Evolutionary conservation across 2,888 invertebrate species (phyloP).

Genomic region (Macrophya alboannulata): DNA sequence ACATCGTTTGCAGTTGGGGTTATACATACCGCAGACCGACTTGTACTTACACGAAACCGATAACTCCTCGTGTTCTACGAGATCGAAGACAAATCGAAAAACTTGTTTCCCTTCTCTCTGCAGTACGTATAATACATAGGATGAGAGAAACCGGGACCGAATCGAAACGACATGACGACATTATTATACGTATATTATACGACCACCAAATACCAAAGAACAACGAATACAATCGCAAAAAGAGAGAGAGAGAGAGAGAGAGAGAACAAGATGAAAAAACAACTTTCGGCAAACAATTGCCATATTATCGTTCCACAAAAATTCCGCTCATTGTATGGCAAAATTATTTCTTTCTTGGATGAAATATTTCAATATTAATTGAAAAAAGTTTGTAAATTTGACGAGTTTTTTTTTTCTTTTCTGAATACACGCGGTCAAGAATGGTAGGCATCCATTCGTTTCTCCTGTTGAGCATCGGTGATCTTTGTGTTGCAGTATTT

Average conservation of each 20-base stretch:
- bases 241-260: not conserved
- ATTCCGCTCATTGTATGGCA: not conserved
- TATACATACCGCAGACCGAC: not conserved
- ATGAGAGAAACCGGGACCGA: not conserved
- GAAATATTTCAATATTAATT: not conserved
- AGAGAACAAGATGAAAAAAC: no score
- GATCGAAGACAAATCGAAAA: constrained; percentile 33
- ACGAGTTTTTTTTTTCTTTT: not conserved
- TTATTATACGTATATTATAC: not conserved
- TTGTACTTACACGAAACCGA: constrained; percentile 15
- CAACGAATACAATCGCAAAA: not conserved
- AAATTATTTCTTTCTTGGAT: not conserved
- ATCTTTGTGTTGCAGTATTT: not conserved
- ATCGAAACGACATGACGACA: not conserved
- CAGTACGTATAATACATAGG: not conserved
- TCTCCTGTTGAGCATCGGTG: no score
- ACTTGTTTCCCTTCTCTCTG: not conserved
- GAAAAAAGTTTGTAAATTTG: not conserved
- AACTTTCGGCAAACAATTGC: not conserved
- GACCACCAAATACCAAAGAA: not conserved
- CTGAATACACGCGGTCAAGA: no score
- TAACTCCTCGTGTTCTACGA: constrained; percentile 32
- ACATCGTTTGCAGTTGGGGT: constrained; percentile 2
- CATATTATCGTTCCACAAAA: not conserved
- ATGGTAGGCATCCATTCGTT: not conserved